Evolutionary conservation across 2,888 invertebrate species (phyloP).

Genomic region (Automeris io): DNA sequence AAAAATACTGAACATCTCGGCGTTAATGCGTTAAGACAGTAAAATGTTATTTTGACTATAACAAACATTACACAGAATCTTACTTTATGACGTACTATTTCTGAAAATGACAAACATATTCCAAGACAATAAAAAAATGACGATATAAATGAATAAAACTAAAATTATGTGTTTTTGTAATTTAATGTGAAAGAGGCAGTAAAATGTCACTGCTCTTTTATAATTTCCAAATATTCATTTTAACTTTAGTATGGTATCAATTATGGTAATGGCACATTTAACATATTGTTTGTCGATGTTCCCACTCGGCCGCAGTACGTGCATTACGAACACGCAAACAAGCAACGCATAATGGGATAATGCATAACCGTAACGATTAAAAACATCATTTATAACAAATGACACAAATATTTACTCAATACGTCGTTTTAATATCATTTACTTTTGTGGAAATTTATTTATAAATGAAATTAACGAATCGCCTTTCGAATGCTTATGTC

Average conservation of each 20-base stretch:
- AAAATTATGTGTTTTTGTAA: neutral
- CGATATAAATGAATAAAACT: neutral
- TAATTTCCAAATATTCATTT: conserved; percentile 24
- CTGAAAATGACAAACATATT: too few relatives aligned
- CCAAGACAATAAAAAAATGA: too few relatives aligned
- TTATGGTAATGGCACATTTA: conserved; percentile 48
- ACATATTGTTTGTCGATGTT: conserved; percentile 42
- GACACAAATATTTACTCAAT: conserved; percentile 23
- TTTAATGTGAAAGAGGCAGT: neutral
- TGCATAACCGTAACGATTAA: conserved; percentile 42
- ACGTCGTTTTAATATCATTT: too few relatives aligned
- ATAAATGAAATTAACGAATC: too few relatives aligned
- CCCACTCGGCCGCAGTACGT: conserved; percentile 26
- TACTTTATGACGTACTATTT: too few relatives aligned
- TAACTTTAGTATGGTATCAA: conserved; percentile 28
- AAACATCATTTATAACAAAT: conserved; percentile 33
- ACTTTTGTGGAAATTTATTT: too few relatives aligned
- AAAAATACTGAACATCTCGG: too few relatives aligned
- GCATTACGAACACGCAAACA: conserved; percentile 53
- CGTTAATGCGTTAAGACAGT: too few relatives aligned
- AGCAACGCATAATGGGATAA: conserved; percentile 48
- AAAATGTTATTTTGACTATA: too few relatives aligned
- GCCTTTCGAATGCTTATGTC: too few relatives aligned
- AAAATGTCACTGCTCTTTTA: neutral
- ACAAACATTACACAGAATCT: too few relatives aligned